Base-by-base conservation (phyloP, 2,888 invertebrate genomes). In the Tachina fera region DNA sequence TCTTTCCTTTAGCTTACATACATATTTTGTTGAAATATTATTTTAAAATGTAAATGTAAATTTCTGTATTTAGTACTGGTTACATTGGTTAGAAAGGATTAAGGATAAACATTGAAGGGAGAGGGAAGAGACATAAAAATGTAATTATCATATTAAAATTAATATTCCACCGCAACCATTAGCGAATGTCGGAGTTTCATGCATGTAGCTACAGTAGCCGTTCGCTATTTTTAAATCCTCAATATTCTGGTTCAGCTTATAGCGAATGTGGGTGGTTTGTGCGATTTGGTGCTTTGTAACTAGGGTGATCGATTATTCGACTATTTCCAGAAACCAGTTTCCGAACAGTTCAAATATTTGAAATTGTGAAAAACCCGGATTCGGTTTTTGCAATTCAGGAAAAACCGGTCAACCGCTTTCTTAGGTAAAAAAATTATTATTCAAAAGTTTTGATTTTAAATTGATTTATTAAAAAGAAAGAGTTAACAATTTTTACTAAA, bases 81-180 rank as follows among this genome's bases (percentile, higher is more conserved):
- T 49, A 10, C 10, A 65, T 65, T 65, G 19, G 49, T 56, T 74
- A 56, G 58, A 65, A 71, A 75, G 78, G 77, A 78, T 82, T 78
- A 78, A 13, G 43, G 3, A 11, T 10, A 67, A 31, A 16, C 22
- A 43, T 3, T 43, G 5, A 13, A 31, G 31, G 31, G 31, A 19
- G 10, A 58, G 5, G 9, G 19, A 14, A 53, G 19, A 68, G 16
- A 72, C 4, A 31, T 31, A 31, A 56, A 74, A 56, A 41, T 78
- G 72, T 65, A 82, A 82, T 85, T 85, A 75, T 79, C 49, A 78
- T 71, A 77, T 85, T 82, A 82, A 85, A 82, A 65, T 65, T 78
- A 16, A 78, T 70, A 75, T 70, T 43, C 63, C n/a, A 79, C 84
- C 77, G 58, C 77, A 77, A n/a, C 43, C 49, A 63, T 68, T 77